phyloP scores from a whole-genome alignment of 2,113 vertebrate species.

The Antechinus flavipes region DNA sequence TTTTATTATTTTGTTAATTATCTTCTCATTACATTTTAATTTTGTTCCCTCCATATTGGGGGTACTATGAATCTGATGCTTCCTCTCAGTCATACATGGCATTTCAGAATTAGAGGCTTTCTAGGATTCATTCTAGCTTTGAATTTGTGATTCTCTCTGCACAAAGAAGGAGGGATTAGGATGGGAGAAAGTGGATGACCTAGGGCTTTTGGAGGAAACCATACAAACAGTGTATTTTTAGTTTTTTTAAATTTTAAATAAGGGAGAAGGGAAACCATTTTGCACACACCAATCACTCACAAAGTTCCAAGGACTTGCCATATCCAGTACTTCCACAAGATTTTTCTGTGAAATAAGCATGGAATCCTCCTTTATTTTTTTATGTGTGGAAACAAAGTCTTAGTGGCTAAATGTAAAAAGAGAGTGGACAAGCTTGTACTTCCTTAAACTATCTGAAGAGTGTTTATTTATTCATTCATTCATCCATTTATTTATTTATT shows the following conservation, averaged over 20 bases:
- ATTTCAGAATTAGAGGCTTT: background rate
- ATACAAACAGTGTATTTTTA: background rate
- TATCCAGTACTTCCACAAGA: background rate
- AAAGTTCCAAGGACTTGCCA: background rate
- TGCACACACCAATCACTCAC: background rate
- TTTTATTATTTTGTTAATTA: background rate
- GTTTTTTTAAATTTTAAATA: background rate
- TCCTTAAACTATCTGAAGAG: background rate
- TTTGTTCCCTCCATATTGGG: background rate
- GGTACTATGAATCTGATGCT: background rate
- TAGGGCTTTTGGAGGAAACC: background rate
- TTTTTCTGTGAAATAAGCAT: background rate
- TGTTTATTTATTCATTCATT: too few relatives aligned
- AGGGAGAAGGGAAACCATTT: background rate
- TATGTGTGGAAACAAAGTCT: background rate
- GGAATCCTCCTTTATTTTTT: background rate
- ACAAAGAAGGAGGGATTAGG: background rate
- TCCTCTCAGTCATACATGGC: background rate
- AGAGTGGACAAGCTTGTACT: background rate
- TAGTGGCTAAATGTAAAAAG: background rate
- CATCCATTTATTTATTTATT: too few relatives aligned
- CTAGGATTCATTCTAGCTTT: background rate
- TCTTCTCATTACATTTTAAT: background rate
- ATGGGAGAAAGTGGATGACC: background rate
- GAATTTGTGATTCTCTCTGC: background rate